Conservation (phyloP, 2,888 invertebrate species). For the Salpingus planirostris region DNA sequence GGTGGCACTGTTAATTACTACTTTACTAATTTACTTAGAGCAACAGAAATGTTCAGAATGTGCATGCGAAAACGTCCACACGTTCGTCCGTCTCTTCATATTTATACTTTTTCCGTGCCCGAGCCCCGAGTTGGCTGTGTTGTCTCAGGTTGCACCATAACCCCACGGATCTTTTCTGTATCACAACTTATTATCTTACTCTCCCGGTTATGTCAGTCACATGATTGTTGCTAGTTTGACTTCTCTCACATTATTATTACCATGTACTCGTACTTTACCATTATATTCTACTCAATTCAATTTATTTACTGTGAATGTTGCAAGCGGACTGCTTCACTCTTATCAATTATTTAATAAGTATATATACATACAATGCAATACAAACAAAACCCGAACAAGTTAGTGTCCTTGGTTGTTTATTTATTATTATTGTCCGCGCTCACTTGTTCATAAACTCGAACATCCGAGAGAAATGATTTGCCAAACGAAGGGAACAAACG, state of each 20-base stretch:
- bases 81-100: slow-evolving; percentile 24
- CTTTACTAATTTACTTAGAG: no score
- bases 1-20: no score
- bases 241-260: no score
- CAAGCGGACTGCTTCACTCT: slow-evolving; percentile 20
- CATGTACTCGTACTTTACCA: no score
- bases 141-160: slow-evolving; percentile 41
- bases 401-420: slow-evolving; percentile 4
- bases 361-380: neutral
- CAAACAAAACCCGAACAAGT: no score
- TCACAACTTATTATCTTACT: slow-evolving; percentile 11
- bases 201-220: slow-evolving; percentile 16
- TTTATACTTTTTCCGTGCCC: slow-evolving; percentile 23
- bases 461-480: neutral
- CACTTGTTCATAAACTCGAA: neutral
- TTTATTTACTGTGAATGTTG: slow-evolving; percentile 22
- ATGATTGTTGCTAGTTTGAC: slow-evolving; percentile 19
- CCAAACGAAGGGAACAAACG: slow-evolving; percentile 5
- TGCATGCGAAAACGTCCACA: slow-evolving; percentile 30
- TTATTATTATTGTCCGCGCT: neutral
- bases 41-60: no score
- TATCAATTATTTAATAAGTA: no score
- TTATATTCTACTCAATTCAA: no score
- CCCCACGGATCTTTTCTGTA: slow-evolving; percentile 26
- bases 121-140: slow-evolving; percentile 40